Percentiles rank a stretch among this genome's conserved stretches.
phyloP scores from a whole-genome alignment of 2,797 vertebrate species.

The Babyrousa celebensis region DNA sequence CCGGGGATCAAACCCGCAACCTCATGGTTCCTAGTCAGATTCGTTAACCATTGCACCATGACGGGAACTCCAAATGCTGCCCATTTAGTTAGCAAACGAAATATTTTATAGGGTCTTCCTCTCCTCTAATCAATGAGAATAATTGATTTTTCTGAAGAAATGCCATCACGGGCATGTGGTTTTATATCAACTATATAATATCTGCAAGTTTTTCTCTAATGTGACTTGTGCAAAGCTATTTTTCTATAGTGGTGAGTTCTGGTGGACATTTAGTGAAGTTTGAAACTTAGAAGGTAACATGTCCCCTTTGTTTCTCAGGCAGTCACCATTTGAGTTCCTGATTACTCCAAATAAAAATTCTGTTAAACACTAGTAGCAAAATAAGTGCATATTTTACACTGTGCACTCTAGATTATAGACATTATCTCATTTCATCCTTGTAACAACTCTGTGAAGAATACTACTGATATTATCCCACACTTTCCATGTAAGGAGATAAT shows the following conservation, averaged over 20 bases:
- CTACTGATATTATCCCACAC: not conserved
- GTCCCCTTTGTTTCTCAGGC: not conserved
- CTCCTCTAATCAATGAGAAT: not conserved
- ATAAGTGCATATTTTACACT: not conserved
- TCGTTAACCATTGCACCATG: too few relatives aligned
- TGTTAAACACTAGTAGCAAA: not conserved
- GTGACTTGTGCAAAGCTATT: not conserved
- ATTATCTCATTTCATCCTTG: not conserved
- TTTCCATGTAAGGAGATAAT: not conserved
- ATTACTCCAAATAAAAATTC: not conserved
- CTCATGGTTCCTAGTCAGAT: too few relatives aligned
- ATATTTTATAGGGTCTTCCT: not conserved
- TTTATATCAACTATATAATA: not conserved
- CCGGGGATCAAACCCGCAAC: too few relatives aligned
- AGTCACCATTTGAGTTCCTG: not conserved
- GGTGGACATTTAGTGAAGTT: not conserved
- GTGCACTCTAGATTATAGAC: not conserved
- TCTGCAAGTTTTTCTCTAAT: not conserved
- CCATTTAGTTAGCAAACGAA: not conserved
- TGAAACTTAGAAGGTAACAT: not conserved
- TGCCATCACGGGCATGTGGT: not conserved
- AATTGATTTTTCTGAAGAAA: slow-evolving; percentile 9
- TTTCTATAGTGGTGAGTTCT: not conserved
- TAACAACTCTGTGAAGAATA: not conserved
- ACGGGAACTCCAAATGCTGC: not conserved